Conservation (phyloP, 2,797 vertebrate genomes). For the Acipenser ruthenus region DNA sequence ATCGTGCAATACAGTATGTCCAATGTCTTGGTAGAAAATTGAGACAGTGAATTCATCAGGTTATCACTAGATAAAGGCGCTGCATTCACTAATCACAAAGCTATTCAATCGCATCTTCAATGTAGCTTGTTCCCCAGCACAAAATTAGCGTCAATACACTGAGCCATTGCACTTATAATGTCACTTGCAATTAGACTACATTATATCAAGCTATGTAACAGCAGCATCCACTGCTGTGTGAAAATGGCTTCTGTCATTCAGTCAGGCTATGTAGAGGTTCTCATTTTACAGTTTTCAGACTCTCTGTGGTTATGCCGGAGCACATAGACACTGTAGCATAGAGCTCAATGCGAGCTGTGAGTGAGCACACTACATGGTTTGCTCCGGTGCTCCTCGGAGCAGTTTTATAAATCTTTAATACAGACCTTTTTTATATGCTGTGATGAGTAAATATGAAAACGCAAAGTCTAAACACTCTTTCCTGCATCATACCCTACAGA, state of each 20-base stretch:
- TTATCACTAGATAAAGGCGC: no score
- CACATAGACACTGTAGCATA: neutral
- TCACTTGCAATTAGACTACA: no score
- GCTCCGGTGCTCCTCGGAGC: neutral
- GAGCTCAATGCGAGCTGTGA: constrained; percentile 1
- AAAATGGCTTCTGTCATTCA: neutral
- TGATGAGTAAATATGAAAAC: constrained; percentile 1
- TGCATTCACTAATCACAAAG: no score
- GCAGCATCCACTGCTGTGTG: neutral
- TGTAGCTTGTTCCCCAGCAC: no score
- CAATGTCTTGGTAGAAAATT: no score
- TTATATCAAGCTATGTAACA: no score
- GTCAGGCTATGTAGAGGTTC: neutral
- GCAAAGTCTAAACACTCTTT: neutral
- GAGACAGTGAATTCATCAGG: no score
- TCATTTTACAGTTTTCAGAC: constrained; percentile 1
- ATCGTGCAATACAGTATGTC: no score
- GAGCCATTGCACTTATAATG: no score
- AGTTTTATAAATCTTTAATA: constrained; percentile 7
- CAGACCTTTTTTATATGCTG: constrained; percentile 6
- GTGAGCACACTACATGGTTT: constrained; percentile 1
- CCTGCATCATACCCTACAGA: neutral
- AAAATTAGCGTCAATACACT: no score
- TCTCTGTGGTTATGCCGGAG: neutral
- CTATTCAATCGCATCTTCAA: no score